Evolutionary conservation across 2,113 vertebrate genomes (phyloP), one percentile per base, ranked within the genome.

Genomic region (Vanacampus margaritifer): DNA sequence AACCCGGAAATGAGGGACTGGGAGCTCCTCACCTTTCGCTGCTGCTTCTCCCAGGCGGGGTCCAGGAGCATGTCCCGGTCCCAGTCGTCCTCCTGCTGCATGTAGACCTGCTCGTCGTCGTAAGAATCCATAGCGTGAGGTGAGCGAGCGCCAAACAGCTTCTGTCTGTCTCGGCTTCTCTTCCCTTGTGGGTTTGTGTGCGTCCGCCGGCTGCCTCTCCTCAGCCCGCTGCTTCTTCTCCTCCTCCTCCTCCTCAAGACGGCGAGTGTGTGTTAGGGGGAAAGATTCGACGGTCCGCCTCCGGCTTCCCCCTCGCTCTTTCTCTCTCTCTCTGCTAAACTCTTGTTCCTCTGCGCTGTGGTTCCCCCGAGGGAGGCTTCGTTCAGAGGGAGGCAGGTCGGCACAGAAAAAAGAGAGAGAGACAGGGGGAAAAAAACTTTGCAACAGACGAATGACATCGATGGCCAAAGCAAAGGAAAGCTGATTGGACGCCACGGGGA

Each of bases 11-110:
- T 57, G 54, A 57, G 54, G 4, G 0, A 41, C 2, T 14, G 24
- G 5, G 51, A 54, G n/a, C 51, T 54, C 23, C 54, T 57, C 76
- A 93, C 92, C 86, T 93, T 93, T 67, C 92, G 87, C 78, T 93
- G 92, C 76, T 93, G 92, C 71, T 93, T 92, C 51, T 93, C 92
- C 92, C 92, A 93, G 54, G 92, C 92, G 0, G 92, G 92, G 81
- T 93, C 92, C 79, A 93, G 83, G 21, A 93, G 76, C 83, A 93
- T 84, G 85, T 93, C 92, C 75, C 92, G 67, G 86, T 93, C 92
- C 92, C 92, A 93, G 23, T 93, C 92, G 0, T 93, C 92, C 79
- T 93, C 92, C 85, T 92, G 92, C 0, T 81, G 13, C 92, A 93
- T 93, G 79, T 93, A 93, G 24, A 83, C 80, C 0, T 92, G 78